Evolutionary conservation across 2,888 invertebrate genomes (phyloP).

Genomic region (Galerucella calmariensis): DNA sequence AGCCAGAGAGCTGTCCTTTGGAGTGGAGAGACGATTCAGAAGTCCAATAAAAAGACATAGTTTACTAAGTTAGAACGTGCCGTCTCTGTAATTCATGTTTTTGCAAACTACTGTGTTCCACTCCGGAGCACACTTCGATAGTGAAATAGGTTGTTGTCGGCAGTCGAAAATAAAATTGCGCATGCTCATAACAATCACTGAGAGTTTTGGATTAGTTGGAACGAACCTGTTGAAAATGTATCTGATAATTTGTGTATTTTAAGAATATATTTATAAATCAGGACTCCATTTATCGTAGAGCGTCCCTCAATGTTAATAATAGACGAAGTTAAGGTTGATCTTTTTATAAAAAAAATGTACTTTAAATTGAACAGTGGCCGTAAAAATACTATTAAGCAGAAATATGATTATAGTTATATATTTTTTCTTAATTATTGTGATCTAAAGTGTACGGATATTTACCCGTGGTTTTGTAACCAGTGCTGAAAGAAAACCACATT

Average conservation of each 20-base stretch:
- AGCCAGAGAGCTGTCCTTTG: too few species aligned
- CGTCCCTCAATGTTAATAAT: background rate
- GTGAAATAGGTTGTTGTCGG: too few species aligned
- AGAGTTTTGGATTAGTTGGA: too few species aligned
- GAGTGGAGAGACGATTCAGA: too few species aligned
- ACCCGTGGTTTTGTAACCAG: slow-evolving; percentile 6
- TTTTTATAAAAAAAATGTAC: background rate
- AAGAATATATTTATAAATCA: background rate
- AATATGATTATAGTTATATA: background rate
- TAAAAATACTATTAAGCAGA: slow-evolving; percentile 13
- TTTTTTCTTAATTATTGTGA: background rate
- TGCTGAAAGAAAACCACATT: slow-evolving; percentile 16
- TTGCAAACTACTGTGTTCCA: too few species aligned
- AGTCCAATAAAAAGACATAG: too few species aligned
- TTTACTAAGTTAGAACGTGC: too few species aligned
- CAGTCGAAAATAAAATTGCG: too few species aligned
- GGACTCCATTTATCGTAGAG: background rate
- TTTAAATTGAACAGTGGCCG: slow-evolving; percentile 10
- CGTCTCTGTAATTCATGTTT: too few species aligned
- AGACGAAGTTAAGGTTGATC: slow-evolving; percentile 7
- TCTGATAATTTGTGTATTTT: background rate
- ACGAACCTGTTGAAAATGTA: too few species aligned
- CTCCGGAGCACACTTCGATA: too few species aligned
- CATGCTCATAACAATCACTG: too few species aligned
- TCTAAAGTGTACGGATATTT: background rate